Conservation (phyloP, 2,113 vertebrate species). For the Upupa epops region DNA sequence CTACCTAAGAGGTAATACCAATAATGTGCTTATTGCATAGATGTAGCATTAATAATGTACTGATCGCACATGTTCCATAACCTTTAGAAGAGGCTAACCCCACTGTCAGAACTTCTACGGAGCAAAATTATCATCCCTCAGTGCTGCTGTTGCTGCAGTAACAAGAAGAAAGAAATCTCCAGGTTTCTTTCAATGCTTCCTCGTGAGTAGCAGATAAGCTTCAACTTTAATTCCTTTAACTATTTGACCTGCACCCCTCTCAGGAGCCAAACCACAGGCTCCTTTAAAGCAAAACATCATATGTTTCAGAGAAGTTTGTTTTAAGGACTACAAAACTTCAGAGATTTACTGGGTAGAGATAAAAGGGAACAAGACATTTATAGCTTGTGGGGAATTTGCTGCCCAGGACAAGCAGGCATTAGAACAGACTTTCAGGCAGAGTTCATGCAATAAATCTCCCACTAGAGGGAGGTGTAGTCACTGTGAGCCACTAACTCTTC, state of each 20-base stretch:
- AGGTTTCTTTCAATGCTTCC: not conserved
- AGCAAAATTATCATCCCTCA: not conserved
- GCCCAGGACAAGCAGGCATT: not conserved
- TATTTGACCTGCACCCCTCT: not conserved
- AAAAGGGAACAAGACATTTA: not conserved
- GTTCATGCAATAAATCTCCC: conserved; percentile 48
- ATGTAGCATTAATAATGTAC: not conserved
- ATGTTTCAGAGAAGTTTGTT: not conserved
- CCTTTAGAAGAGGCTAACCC: not conserved
- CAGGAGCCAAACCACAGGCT: not conserved
- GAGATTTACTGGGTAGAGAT: not conserved
- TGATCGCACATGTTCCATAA: not conserved
- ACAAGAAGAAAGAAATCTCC: not conserved
- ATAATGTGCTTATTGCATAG: too few species aligned
- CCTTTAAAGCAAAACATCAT: not conserved
- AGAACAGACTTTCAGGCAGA: not conserved
- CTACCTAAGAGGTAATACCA: not conserved
- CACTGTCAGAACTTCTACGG: not conserved
- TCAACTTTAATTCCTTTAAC: not conserved
- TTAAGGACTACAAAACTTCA: not conserved
- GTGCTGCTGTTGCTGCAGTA: not conserved
- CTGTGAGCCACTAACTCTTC: not conserved
- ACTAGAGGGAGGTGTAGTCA: conserved; percentile 64
- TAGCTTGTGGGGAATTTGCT: not conserved
- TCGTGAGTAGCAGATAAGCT: not conserved